Conservation (phyloP, 2,888 invertebrate species). For the Thymelicus acteon region DNA sequence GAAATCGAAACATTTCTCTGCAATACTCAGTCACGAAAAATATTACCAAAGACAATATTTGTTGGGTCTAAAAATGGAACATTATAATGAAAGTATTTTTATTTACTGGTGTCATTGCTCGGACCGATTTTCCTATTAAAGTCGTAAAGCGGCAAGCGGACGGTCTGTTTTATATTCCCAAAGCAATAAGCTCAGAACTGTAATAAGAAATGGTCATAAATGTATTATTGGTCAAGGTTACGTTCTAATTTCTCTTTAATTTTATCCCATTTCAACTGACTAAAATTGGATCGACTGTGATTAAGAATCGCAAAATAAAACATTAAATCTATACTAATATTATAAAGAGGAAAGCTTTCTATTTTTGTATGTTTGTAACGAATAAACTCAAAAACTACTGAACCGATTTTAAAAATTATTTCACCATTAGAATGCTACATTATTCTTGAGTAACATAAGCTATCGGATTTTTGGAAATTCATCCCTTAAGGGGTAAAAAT, state of each 20-base stretch:
- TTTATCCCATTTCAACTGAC: background rate
- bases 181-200: conserved; percentile 18
- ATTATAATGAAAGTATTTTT: conserved; percentile 15
- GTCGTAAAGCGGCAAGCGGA: conserved; percentile 21
- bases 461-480: too few relatives aligned
- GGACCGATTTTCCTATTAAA: conserved; percentile 23
- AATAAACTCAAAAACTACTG: too few relatives aligned
- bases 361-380: too few relatives aligned
- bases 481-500: too few relatives aligned
- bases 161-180: conserved; percentile 24
- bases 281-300: too few relatives aligned
- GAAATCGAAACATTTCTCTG: background rate
- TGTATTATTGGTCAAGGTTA: conserved; percentile 19
- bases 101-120: conserved; percentile 14
- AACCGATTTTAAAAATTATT: too few relatives aligned
- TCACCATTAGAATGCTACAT: too few relatives aligned
- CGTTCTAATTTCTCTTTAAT: background rate
- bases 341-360: too few relatives aligned
- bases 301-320: too few relatives aligned
- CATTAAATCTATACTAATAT: too few relatives aligned
- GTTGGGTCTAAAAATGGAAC: conserved; percentile 10
- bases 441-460: too few relatives aligned
- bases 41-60: conserved; percentile 19
- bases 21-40: conserved; percentile 7
- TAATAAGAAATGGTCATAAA: conserved; percentile 26